Evolutionary conservation across 2,888 invertebrate species (phyloP).

Genomic region (Coronaproctus castanopsis): DNA sequence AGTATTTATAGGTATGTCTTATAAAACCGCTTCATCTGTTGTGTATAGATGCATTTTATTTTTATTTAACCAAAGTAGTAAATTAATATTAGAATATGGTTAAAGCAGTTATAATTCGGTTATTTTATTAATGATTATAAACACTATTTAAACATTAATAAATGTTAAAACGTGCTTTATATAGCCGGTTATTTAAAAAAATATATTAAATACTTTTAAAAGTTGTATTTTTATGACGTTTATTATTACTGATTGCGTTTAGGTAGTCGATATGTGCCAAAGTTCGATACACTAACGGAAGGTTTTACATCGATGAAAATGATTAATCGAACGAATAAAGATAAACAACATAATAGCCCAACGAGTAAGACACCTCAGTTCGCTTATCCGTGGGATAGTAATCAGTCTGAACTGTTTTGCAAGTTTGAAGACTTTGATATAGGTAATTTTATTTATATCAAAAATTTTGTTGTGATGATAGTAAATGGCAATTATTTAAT

Average conservation of each 20-base stretch:
- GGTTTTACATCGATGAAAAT: constrained; percentile 46
- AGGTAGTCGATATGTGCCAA: constrained; percentile 47
- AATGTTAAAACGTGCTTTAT: too few species aligned
- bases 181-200: too few species aligned
- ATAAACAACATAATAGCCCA: constrained; percentile 25
- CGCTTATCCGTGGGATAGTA: constrained; percentile 37
- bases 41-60: constrained; percentile 2
- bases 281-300: constrained; percentile 42
- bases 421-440: constrained; percentile 1
- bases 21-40: background rate
- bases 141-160: too few species aligned
- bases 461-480: background rate
- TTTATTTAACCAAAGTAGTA: too few species aligned
- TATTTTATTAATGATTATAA: too few species aligned
- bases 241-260: too few species aligned
- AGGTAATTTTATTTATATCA: background rate
- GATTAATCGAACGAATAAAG: constrained; percentile 32
- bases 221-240: too few species aligned
- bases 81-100: too few species aligned
- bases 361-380: constrained; percentile 37
- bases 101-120: too few species aligned
- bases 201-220: too few species aligned
- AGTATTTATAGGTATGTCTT: constrained; percentile 47
- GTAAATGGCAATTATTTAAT: background rate
- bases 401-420: constrained; percentile 14